Base-by-base conservation (phyloP, 2,797 vertebrate species). In the Scarus forsteni region DNA sequence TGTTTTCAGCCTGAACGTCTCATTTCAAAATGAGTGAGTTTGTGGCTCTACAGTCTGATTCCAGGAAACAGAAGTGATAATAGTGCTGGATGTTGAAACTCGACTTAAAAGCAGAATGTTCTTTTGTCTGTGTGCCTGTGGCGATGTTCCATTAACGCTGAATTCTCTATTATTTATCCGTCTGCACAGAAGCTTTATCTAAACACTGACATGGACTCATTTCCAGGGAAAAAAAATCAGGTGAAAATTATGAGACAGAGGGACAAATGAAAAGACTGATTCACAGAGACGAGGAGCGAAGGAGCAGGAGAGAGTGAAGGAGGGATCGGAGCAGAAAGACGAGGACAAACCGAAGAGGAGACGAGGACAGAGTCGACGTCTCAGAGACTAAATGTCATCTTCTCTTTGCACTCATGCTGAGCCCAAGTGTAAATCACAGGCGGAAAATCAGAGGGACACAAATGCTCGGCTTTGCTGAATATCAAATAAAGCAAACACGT, bases 381-480 rank as follows among this genome's bases (percentile, higher is more conserved):
- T 80, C 51, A 3, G 52, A 79, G 69, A 73, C 53, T 46, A 74
- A 77, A 66, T 48, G 74, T 73, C 75, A 60, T 67, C 64, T 69
- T 46, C 42, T 64, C 34, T 53, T 58, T 48, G 70, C 45, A 1
- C 19, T 16, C 39, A 5, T 13, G 0, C 55, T 68, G 38, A 86
- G 73, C 55, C 66, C 27, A 39, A 48, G 62, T 49, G 62, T 48
- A 68, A 67, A 59, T 60, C 64, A 53, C 0, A 10, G 46, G 72
- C 13, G 55, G 59, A 49, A 80, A 78, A 78, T 73, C 60, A 39
- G 73, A 77, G 66, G 36, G 75, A 77, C 66, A 35, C 39, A 54
- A 72, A 57, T 2, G 61, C 60, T 35, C 38, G 7, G 35, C 60
- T 55, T 54, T n/a, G 14, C 49, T 16, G 50, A 58, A 65, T 56